These are phyloP conservation scores for Empidonax traillii DNA, from an alignment of 2,113 vertebrate species.

Conservation along the genomic window DNA sequence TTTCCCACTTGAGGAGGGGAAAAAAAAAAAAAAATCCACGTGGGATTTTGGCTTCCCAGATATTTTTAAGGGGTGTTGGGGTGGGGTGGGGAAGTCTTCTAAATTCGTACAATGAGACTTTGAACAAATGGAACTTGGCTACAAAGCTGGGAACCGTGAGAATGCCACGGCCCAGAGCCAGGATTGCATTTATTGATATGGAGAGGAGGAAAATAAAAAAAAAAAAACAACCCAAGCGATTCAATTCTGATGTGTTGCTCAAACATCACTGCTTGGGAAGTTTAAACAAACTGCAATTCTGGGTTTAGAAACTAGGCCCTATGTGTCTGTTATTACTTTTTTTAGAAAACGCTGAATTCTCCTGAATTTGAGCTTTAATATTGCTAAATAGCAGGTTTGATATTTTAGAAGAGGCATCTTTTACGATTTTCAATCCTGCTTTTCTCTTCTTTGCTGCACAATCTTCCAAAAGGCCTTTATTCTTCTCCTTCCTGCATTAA, in stretches of 20 bases:
- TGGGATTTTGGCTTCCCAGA: not conserved
- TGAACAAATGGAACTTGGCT: not conserved
- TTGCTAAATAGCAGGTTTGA: slow-evolving; percentile 81
- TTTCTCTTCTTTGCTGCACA: slow-evolving; percentile 71
- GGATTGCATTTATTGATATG: not conserved
- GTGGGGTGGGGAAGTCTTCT: not conserved
- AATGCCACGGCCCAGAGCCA: not conserved
- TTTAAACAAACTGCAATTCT: not conserved
- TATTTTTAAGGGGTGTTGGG: not conserved
- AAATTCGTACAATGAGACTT: not conserved
- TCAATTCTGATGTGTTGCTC: not conserved
- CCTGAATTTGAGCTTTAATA: slow-evolving; percentile 79
- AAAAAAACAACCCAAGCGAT: not conserved
- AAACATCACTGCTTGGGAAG: not conserved
- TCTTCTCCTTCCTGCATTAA: slow-evolving; percentile 60
- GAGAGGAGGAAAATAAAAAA: not conserved
- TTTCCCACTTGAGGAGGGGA: not conserved
- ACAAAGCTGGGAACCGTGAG: not conserved
- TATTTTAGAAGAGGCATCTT: slow-evolving; percentile 44
- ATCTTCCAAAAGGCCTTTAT: slow-evolving; percentile 71
- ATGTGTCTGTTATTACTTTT: not conserved
- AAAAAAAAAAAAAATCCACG: not conserved
- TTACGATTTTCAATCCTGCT: slow-evolving; percentile 77
- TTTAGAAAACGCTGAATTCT: slow-evolving; percentile 29
- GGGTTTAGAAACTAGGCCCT: not conserved